Evolutionary conservation across 2,888 invertebrate species (phyloP), one percentile per base, ranked within the genome.

Genomic region (Agrotis puta): DNA sequence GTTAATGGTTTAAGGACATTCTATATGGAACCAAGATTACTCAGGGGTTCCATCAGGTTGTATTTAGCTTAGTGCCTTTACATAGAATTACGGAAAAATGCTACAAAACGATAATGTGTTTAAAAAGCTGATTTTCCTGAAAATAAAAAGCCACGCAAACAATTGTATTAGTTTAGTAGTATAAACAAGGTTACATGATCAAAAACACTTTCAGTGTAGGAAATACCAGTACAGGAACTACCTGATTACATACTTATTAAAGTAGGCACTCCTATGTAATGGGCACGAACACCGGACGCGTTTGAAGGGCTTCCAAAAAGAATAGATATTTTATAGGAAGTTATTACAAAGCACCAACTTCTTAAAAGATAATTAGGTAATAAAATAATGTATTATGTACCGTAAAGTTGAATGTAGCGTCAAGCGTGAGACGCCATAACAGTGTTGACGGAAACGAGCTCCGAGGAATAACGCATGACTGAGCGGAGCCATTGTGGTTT

Each of bases 311-410:
- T 81, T 74, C 14, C 48, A 66, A 67, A 78, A 70, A 75, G 63
- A 80, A 86, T 80, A 13, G 68, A 72, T 79, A 77, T 71, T 83
- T 67, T 39, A 58, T 77, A 77, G 87, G 81, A 85, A 86, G 58
- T 83, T 64, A 61, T 71, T 68, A 83, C 67, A 72, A 77, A 70
- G 71, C 69, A 70, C 5, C 22, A 57, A 70, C 24, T 64, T 54
- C 33, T 74, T 77, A 57, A 64, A 61, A 59, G 81, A 81, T 81
- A 85, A 85, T 85, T 79, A 86, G 74, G 81, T 86, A 86, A 84
- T 82, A 79, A 84, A 84, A 86, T 85, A 84, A 74, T 77, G 70
- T 77, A 71, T 72, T 75, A 84, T 73, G 27, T 67, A 78, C 77
- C 80, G 80, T 86, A 68, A 75, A 82, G 73, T 73, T 80, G 54